Conservation (phyloP, 1,140 invertebrate species). For the Panulirus ornatus region DNA sequence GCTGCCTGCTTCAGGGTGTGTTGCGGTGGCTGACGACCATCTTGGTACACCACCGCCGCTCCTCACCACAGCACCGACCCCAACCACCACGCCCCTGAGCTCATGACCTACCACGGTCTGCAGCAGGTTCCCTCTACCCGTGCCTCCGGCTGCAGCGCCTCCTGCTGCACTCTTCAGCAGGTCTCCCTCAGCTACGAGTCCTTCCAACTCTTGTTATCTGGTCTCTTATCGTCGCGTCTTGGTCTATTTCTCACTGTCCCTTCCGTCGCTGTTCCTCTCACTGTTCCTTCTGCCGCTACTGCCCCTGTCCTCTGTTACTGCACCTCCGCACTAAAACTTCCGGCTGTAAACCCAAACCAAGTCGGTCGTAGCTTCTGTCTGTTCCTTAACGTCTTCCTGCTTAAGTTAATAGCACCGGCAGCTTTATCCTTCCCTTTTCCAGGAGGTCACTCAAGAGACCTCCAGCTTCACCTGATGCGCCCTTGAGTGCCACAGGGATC, state of each 20-base stretch:
- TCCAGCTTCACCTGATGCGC: no score
- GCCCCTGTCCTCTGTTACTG: no score
- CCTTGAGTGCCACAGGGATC: no score
- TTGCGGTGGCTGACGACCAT: slow-evolving; percentile 22
- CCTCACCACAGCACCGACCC: slow-evolving; percentile 25
- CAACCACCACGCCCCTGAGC: slow-evolving; percentile 18
- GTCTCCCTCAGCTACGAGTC: background rate
- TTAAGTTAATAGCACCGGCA: no score
- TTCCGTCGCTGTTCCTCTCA: background rate
- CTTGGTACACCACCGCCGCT: background rate
- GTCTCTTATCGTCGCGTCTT: background rate
- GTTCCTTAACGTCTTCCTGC: no score
- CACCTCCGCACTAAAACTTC: no score
- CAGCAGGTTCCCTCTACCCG: background rate
- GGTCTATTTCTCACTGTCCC: background rate
- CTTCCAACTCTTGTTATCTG: background rate
- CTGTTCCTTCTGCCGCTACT: no score
- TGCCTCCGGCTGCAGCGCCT: background rate
- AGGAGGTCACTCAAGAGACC: no score
- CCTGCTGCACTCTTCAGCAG: background rate
- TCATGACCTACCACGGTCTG: background rate
- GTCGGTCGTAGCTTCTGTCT: no score
- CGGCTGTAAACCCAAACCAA: no score
- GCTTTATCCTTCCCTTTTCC: no score
- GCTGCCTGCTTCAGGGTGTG: slow-evolving; percentile 22